These are phyloP conservation scores for Lasiurus cinereus DNA, from an alignment of 2,113 vertebrate genomes.

Conservation along the genomic window DNA sequence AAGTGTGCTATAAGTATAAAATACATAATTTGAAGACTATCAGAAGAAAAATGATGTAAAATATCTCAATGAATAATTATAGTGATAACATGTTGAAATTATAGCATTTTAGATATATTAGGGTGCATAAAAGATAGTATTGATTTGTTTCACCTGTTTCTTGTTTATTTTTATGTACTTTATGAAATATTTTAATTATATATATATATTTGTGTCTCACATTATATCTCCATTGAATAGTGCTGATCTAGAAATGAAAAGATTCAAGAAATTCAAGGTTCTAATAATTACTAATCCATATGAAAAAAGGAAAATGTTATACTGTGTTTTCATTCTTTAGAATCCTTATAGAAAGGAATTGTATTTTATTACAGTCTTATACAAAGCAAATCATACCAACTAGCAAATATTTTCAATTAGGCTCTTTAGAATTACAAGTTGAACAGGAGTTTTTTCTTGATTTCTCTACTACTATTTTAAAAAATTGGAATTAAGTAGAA, in stretches of 20 bases:
- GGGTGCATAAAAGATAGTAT: not conserved
- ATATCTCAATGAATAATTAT: not conserved
- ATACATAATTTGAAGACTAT: not conserved
- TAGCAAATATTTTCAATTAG: slow-evolving; percentile 49
- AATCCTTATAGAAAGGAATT: not conserved
- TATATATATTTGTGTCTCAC: not conserved
- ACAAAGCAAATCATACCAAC: not conserved
- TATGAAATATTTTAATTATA: not conserved
- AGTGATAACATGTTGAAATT: slow-evolving; percentile 27
- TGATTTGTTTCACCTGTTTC: not conserved
- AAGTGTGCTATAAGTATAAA: not conserved
- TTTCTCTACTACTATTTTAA: slow-evolving; percentile 35
- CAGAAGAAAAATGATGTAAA: not conserved
- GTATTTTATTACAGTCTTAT: slow-evolving; percentile 16
- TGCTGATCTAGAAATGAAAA: slow-evolving; percentile 1
- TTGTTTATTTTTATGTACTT: not conserved
- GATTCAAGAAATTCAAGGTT: not conserved
- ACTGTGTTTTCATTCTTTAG: not conserved
- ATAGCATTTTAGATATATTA: not conserved
- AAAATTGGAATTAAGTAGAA: slow-evolving; percentile 41
- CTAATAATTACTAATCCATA: not conserved
- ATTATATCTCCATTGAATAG: not conserved
- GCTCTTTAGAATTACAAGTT: not conserved
- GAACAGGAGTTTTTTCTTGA: slow-evolving; percentile 3
- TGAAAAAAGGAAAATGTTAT: not conserved